Percentiles rank a stretch among this genome's conserved stretches.
phyloP scores from a whole-genome alignment of 2,888 invertebrate genomes.

The Idaea biselata region DNA sequence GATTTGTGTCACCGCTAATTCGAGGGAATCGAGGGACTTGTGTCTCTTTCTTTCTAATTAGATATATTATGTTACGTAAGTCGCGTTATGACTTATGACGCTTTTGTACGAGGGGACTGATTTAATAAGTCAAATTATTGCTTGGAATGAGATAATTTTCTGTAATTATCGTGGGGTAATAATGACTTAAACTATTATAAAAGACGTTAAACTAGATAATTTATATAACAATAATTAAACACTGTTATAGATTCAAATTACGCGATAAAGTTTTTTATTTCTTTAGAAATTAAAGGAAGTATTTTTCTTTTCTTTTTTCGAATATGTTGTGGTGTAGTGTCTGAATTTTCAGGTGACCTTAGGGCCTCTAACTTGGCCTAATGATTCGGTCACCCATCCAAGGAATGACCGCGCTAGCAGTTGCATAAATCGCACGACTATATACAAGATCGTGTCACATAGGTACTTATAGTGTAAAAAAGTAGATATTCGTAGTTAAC shows the following conservation, averaged over 20 bases:
- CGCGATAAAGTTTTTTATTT: neutral
- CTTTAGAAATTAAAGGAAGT: neutral
- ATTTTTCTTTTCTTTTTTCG: too few species aligned
- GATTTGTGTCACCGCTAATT: constrained; percentile 54
- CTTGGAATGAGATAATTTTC: constrained; percentile 38
- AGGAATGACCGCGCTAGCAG: too few species aligned
- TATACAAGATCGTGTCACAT: too few species aligned
- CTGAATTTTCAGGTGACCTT: too few species aligned
- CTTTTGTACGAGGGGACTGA: constrained; percentile 48
- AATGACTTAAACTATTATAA: neutral
- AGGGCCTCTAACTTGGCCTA: too few species aligned
- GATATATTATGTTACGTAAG: constrained; percentile 41
- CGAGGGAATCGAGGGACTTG: constrained; percentile 43
- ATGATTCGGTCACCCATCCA: too few species aligned
- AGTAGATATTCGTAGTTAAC: too few species aligned
- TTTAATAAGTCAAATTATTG: constrained; percentile 52
- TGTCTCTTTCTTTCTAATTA: constrained; percentile 50
- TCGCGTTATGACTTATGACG: constrained; percentile 47
- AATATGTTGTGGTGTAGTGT: too few species aligned
- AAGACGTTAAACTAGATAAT: constrained; percentile 1
- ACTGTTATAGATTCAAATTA: neutral
- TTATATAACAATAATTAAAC: neutral
- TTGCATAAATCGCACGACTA: too few species aligned
- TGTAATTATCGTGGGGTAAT: constrained; percentile 34
- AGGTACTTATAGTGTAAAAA: too few species aligned